Evolutionary conservation across 2,113 vertebrate genomes (phyloP), one percentile per base, ranked within the genome.

Genomic region (Caranx melampygus): DNA sequence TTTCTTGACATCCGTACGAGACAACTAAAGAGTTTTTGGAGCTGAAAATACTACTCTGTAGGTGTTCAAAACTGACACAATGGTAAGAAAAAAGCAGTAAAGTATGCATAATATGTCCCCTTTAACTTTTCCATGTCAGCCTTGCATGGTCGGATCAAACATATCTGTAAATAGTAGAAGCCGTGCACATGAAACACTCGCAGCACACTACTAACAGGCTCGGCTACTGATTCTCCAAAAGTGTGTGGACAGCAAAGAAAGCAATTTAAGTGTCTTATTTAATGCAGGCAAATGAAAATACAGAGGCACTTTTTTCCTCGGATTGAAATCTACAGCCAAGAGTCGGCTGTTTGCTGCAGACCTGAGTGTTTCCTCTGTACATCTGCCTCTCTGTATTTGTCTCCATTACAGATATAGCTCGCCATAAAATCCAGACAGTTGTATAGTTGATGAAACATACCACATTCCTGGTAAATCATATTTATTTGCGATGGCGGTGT

Each of bases 271-370:
- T 75, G 31, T 20, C 76, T 68, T 68, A 62, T 73, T 66, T 65
- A 78, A 76, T 76, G n/a, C 63, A 57, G 34, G 16, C 44, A 68
- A 82, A 82, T 81, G 52, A 71, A 68, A 79, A 78, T 31, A 69
- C 66, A 47, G n/a, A 35, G 52, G 51, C 45, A 31, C 37, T 71
- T 86, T 26, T 68, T 64, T 10, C 31, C 65, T 78, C 37, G 26
- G 63, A 59, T 47, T 58, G 65, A 1, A 81, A 79, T 47, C 61
- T 74, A 54, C 42, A 74, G 57, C 45, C 57, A 33, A 34, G 55
- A 55, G 49, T 60, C 42, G 35, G 52, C 52, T 64, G 26, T 78
- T 54, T 14, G 51, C 60, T 69, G n/a, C 62, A 54, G 67, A 74
- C 1, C 2, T 58, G 10, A 31, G 21, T 16, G 51, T 33, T 81